Base-by-base conservation (phyloP, 2,113 vertebrate species). In the Mixornis gularis region DNA sequence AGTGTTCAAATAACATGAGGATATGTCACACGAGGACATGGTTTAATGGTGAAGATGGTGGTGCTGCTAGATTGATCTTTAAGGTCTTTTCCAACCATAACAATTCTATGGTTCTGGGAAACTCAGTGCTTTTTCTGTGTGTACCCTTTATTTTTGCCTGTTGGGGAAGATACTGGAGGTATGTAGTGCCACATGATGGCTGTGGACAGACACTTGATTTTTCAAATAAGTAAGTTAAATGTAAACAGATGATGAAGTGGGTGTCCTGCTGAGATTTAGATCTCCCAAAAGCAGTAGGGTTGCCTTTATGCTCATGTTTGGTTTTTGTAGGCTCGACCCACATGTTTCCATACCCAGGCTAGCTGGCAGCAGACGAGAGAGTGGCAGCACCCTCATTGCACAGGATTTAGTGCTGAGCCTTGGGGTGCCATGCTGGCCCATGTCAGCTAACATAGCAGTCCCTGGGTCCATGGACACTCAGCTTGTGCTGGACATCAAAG, bases 261-360 rank as follows among this genome's bases (percentile, higher is more conserved):
- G 16, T 73, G 68, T 51, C 25, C 27, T 3, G 13, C 41, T 69
- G 53, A 65, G 24, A 55, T 79, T 43, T 66, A 83, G n/a, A 17
- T 93, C 60, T 73, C 26, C 20, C 43, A 55, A 26, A 69, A 86
- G 21, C 41, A 49, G 38, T 49, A 82, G 30, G 27, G 62, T 60
- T 82, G 52, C 68, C 80, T 94, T 22, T 78, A 10, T 92, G 55
- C 11, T 68, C 55, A 29, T 52, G 36, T 79, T 92, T 95, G 60
- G 30, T 89, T 93, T 69, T 44, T 7, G 3, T 10, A 38, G 66
- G 13, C 18, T 65, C 64, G 32, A 10, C 26, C 32, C 26, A 4
- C 1, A 7, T 36, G 17, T 77, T 92, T 73, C 59, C 46, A 41
- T 70, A 38, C 13, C 56, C 32, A 38, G 41, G 22, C 29, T 46